Conservation (phyloP, 2,113 vertebrate species). For the Zosterops pallidus region DNA sequence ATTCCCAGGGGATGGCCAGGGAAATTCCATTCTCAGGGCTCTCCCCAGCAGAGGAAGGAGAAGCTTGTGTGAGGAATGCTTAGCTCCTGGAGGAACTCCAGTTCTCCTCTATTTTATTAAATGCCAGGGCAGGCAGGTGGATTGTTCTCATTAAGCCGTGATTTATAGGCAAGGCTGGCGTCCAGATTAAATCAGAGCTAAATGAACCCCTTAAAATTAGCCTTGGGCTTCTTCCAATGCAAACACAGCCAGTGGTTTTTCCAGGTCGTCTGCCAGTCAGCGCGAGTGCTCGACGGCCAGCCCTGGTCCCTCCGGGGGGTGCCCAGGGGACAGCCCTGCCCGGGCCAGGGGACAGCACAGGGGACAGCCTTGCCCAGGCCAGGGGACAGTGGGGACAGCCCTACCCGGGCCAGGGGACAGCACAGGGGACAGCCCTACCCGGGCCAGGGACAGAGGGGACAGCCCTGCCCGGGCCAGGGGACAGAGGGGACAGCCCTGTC, state of each 20-base stretch:
- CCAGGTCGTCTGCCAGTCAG: conserved; percentile 34
- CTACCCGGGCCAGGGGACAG: no score
- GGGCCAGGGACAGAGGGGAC: no score
- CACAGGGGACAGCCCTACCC: no score
- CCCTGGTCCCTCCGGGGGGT: background rate
- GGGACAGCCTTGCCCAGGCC: background rate
- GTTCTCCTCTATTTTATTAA: conserved; percentile 55
- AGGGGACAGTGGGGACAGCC: no score
- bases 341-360: background rate
- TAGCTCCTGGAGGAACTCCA: conserved; percentile 64
- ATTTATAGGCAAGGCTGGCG: conserved; percentile 68
- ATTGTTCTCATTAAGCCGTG: conserved; percentile 69
- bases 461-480: background rate
- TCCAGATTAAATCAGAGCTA: conserved; percentile 73
- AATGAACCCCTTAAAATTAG: conserved; percentile 72
- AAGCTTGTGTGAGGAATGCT: background rate
- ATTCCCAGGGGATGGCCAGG: background rate
- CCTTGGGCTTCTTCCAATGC: conserved; percentile 67
- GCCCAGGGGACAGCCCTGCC: background rate
- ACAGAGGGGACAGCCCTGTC: background rate
- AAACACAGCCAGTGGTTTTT: conserved; percentile 60
- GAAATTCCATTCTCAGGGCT: background rate
- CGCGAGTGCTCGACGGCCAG: background rate
- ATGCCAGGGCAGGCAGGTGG: conserved; percentile 72
- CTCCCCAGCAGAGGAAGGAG: background rate